Conservation (phyloP, 2,113 vertebrate genomes). For the Gobius niger region DNA sequence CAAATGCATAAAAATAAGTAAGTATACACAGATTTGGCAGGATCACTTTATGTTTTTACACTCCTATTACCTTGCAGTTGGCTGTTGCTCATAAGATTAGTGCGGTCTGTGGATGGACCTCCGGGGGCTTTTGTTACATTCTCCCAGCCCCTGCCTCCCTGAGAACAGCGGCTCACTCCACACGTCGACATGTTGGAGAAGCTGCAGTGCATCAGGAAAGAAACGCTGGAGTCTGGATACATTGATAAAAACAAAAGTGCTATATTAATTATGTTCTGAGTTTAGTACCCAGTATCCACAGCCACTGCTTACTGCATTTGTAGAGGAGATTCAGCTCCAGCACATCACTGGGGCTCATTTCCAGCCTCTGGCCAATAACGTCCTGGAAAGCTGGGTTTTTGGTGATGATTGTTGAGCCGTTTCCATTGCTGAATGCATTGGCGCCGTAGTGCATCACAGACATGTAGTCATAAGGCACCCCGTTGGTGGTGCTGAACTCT, state of each 20-base stretch:
- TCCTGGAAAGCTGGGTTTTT: constrained; percentile 75
- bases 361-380: constrained; percentile 84
- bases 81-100: constrained; percentile 33
- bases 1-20: neutral
- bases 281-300: too few species aligned
- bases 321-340: constrained; percentile 75
- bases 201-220: constrained; percentile 50
- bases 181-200: constrained; percentile 38
- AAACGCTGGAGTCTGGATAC: constrained; percentile 34
- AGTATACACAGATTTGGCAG: neutral
- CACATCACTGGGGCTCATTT: constrained; percentile 84
- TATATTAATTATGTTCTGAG: neutral
- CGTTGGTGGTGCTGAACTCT: neutral
- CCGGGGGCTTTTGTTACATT: neutral
- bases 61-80: neutral
- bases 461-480: constrained; percentile 61
- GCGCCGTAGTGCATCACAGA: constrained; percentile 82
- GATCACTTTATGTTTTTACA: neutral
- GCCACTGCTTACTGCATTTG: constrained; percentile 81
- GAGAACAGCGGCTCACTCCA: constrained; percentile 42
- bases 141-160: constrained; percentile 23
- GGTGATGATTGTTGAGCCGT: constrained; percentile 83
- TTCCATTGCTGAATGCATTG: constrained; percentile 77
- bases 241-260: too few species aligned
- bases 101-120: constrained; percentile 51